phyloP scores from a whole-genome alignment of 2,113 vertebrate species.

The Campylorhamphus procurvoides region DNA sequence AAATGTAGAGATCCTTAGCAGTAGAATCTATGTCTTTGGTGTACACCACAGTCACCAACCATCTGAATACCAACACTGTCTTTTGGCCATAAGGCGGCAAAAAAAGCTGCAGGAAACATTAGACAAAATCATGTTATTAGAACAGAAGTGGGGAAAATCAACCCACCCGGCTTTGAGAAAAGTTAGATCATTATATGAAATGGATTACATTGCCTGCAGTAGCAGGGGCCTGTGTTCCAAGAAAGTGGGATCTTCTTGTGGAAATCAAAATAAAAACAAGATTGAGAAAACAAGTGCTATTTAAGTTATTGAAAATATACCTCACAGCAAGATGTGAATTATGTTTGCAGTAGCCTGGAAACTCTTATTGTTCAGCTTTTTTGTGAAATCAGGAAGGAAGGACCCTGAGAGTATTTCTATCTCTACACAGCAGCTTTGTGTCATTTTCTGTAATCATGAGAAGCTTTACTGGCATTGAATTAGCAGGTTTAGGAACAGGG shows the following conservation, averaged over 20 bases:
- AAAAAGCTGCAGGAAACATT: background rate
- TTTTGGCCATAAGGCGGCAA: background rate
- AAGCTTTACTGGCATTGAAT: background rate
- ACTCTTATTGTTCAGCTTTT: background rate
- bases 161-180: background rate
- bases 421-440: background rate
- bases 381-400: background rate
- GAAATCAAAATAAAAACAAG: constrained; percentile 3
- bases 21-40: background rate
- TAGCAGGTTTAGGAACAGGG: background rate
- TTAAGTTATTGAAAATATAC: background rate
- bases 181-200: background rate
- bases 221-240: background rate
- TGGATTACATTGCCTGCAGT: background rate
- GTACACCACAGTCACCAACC: background rate
- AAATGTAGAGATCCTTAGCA: background rate
- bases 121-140: background rate
- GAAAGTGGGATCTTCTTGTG: background rate
- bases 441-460: background rate
- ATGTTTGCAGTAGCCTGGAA: background rate
- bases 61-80: background rate
- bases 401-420: background rate
- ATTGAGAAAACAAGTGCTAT: background rate
- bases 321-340: background rate
- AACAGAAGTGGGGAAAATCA: background rate